These are phyloP conservation scores for Ascaphus truei DNA, from an alignment of 2,113 vertebrate genomes.

Conservation along the genomic window DNA sequence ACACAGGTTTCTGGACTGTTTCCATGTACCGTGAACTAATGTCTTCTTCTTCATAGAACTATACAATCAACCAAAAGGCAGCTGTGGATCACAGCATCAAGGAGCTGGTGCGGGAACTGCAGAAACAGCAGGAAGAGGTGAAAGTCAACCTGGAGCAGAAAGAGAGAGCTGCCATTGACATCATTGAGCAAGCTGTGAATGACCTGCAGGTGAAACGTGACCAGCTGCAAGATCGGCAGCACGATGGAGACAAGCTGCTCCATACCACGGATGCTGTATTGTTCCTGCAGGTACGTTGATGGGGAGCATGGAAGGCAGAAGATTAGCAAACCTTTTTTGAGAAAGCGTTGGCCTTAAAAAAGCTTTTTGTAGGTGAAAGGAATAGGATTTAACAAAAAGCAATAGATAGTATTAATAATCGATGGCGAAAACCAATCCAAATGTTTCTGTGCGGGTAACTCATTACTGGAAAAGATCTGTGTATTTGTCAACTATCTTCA, in stretches of 20 bases:
- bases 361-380: no score
- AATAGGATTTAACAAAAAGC: no score
- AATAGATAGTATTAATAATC: no score
- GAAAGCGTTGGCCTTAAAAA: no score
- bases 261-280: constrained; percentile 71
- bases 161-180: constrained; percentile 63
- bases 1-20: no score
- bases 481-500: no score
- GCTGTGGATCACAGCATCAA: constrained; percentile 71
- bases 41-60: constrained; percentile 53
- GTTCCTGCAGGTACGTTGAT: constrained; percentile 63
- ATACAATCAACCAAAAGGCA: constrained; percentile 71
- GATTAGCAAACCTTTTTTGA: no score
- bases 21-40: no score
- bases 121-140: constrained; percentile 72
- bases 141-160: constrained; percentile 66
- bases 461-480: no score
- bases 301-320: no score
- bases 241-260: constrained; percentile 68
- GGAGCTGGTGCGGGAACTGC: constrained; percentile 67
- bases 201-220: constrained; percentile 68
- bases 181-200: constrained; percentile 64
- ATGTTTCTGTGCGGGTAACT: no score
- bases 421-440: no score
- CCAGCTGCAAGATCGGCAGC: constrained; percentile 65